A percentile compares a stretch with the other conserved stretches of the same genome.
Evolutionary conservation across 2,113 vertebrate species (phyloP).

Genomic region (Lates calcarifer): DNA sequence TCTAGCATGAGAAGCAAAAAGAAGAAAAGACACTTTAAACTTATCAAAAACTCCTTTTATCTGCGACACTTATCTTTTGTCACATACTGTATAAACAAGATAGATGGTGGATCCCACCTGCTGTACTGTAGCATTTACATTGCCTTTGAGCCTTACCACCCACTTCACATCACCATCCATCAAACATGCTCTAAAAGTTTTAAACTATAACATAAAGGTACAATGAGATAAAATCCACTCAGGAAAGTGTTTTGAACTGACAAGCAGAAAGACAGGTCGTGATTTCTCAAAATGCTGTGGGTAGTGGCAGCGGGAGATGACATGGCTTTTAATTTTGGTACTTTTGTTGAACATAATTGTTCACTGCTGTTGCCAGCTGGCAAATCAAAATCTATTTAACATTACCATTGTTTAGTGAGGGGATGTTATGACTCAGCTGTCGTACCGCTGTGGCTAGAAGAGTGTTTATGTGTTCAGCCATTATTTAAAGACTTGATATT

Average conservation of each 20-base stretch:
- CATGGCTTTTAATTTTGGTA: not conserved
- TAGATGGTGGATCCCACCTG: not conserved
- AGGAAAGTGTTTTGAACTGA: not conserved
- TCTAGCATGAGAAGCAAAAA: not conserved
- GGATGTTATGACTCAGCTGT: conserved; percentile 31
- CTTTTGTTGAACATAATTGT: conserved; percentile 40
- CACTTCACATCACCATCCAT: conserved; percentile 2
- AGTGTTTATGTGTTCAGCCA: not conserved
- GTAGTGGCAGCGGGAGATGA: not conserved
- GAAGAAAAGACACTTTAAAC: no score
- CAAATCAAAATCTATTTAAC: conserved; percentile 26
- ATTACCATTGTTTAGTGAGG: conserved; percentile 5
- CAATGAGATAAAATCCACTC: not conserved
- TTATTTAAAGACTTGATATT: not conserved
- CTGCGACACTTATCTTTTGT: not conserved
- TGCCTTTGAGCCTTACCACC: not conserved
- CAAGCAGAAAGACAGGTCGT: not conserved
- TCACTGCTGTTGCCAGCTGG: conserved; percentile 4
- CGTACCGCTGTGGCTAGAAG: not conserved
- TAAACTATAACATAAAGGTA: not conserved
- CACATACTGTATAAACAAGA: not conserved
- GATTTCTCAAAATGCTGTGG: not conserved
- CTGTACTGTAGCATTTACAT: not conserved
- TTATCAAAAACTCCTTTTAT: not conserved
- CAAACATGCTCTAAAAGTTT: conserved; percentile 18